phyloP scores from a whole-genome alignment of 2,888 invertebrate species.

The Melanostoma mellinum region DNA sequence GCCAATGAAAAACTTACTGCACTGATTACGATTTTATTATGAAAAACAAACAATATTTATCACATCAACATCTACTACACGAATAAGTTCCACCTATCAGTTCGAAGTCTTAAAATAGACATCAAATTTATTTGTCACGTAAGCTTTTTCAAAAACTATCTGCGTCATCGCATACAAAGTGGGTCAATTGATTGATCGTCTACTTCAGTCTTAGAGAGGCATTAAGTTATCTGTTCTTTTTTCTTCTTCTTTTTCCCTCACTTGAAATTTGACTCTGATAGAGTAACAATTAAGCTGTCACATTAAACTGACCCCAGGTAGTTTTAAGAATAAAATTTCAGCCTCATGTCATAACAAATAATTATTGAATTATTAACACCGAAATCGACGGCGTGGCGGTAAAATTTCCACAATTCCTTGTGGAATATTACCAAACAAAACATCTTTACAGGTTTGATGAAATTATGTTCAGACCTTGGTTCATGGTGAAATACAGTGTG shows the following conservation, averaged over 20 bases:
- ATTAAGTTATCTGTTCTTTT: neutral
- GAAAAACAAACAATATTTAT: constrained; percentile 13
- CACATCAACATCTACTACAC: neutral
- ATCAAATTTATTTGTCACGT: constrained; percentile 19
- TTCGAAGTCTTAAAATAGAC: neutral
- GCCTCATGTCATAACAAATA: too few species aligned
- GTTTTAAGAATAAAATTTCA: too few species aligned
- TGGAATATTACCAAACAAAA: neutral
- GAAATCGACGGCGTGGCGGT: too few species aligned
- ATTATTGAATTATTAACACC: too few species aligned
- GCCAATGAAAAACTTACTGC: constrained; percentile 1
- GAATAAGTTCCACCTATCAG: neutral
- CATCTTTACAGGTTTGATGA: neutral
- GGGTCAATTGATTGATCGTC: constrained; percentile 41
- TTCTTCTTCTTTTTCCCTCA: too few species aligned
- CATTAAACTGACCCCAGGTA: too few species aligned
- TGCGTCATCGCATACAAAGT: constrained; percentile 34
- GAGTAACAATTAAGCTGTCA: too few species aligned
- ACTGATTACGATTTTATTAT: constrained; percentile 1
- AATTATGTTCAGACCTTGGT: constrained; percentile 2
- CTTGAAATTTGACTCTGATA: too few species aligned
- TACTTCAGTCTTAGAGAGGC: neutral
- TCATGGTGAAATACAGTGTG: neutral
- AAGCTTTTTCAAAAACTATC: constrained; percentile 13
- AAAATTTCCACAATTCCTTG: too few species aligned